Percentiles rank a stretch among this genome's conserved stretches.
These are phyloP conservation scores for Chionoecetes opilio DNA, from an alignment of 1,140 invertebrate species.

Conservation along the genomic window DNA sequence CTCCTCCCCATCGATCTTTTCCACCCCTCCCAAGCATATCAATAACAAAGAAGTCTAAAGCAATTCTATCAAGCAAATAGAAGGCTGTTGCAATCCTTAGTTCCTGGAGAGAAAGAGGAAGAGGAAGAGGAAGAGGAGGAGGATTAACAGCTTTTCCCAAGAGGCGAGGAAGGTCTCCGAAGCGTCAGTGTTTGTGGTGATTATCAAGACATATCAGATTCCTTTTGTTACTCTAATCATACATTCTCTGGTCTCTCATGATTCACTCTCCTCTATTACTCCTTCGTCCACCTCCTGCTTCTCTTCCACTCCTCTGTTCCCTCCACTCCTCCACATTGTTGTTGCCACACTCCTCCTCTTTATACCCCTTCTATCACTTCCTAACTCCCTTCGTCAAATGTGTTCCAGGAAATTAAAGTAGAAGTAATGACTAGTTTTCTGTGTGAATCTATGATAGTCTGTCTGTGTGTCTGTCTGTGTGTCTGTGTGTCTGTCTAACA, in stretches of 20 bases:
- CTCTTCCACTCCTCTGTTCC: no score
- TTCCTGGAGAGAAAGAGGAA: background rate
- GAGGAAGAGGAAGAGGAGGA: background rate
- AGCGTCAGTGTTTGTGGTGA: background rate
- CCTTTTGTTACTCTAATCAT: background rate
- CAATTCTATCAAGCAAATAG: background rate
- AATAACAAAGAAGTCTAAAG: background rate
- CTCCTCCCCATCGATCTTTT: background rate
- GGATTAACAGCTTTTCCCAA: background rate
- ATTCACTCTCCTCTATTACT: no score
- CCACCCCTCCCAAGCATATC: background rate
- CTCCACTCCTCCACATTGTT: no score
- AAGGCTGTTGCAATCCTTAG: background rate
- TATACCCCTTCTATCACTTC: background rate
- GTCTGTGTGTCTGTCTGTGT: no score
- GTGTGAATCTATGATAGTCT: no score
- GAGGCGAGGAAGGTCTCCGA: background rate
- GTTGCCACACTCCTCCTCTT: background rate
- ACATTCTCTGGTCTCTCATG: background rate
- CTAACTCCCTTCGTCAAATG: background rate
- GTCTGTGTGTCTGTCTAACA: no score
- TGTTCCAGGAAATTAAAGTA: conserved; percentile 30
- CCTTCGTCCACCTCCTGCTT: no score
- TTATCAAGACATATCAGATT: background rate
- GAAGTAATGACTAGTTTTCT: background rate